phyloP scores from a whole-genome alignment of 1,140 invertebrate genomes.

The Brachionus rubens region DNA sequence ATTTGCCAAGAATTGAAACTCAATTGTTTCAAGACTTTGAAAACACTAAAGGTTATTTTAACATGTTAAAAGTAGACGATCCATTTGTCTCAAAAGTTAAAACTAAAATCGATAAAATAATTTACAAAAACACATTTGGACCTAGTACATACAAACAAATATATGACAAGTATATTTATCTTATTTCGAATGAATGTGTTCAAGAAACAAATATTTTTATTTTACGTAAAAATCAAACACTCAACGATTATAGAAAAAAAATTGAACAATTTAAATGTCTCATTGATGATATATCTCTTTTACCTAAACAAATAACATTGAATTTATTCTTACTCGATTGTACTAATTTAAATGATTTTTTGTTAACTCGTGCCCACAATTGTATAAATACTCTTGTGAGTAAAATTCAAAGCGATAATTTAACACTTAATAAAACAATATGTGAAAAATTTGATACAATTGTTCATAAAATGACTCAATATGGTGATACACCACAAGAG shows the following conservation, averaged over 20 bases:
- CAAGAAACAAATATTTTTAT: conserved; percentile 65
- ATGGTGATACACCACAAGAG: conserved; percentile 79
- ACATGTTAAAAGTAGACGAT: neutral
- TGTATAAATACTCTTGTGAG: conserved; percentile 72
- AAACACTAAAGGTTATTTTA: too few relatives aligned
- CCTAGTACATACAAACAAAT: neutral
- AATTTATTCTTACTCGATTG: conserved; percentile 71
- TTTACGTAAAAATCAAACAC: conserved; percentile 32
- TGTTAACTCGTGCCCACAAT: conserved; percentile 54
- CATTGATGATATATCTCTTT: conserved; percentile 73
- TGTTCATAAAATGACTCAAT: conserved; percentile 75
- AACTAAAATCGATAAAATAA: neutral
- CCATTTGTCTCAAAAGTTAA: neutral
- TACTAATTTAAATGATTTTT: conserved; percentile 52
- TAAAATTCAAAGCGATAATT: conserved; percentile 73
- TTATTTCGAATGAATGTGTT: conserved; percentile 66
- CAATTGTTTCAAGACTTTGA: too few relatives aligned
- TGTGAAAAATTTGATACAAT: conserved; percentile 81
- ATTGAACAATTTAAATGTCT: conserved; percentile 69
- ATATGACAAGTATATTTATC: conserved; percentile 53
- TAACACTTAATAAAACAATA: conserved; percentile 74
- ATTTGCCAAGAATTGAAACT: too few relatives aligned
- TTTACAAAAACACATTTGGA: neutral
- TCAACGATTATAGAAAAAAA: conserved; percentile 57
- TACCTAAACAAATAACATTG: conserved; percentile 69